Conservation (phyloP, 2,113 vertebrate species). For the Bothrops jararaca region DNA sequence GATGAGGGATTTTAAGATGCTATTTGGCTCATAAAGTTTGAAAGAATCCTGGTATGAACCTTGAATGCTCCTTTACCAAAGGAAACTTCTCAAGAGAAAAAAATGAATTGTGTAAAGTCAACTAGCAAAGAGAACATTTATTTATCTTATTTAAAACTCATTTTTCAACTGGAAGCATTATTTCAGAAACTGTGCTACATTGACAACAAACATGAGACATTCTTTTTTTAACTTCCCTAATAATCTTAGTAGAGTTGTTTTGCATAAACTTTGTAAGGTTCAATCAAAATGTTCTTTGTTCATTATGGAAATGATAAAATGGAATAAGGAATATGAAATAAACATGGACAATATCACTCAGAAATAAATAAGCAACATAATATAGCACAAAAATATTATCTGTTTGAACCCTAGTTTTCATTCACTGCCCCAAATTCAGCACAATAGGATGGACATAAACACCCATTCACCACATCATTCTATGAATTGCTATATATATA, state of each 20-base stretch:
- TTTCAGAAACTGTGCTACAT: neutral
- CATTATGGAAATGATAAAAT: conserved; percentile 10
- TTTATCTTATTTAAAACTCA: neutral
- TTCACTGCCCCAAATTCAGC: neutral
- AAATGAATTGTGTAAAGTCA: neutral
- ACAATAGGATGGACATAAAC: neutral
- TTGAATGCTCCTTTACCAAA: neutral
- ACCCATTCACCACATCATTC: neutral
- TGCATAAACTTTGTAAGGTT: neutral
- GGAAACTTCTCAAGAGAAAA: neutral
- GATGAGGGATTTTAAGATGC: neutral
- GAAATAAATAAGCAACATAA: conserved; percentile 4
- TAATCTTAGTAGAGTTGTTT: neutral
- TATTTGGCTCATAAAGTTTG: neutral
- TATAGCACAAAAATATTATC: neutral
- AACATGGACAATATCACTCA: neutral
- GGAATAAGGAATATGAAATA: conserved; percentile 23
- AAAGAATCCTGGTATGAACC: neutral
- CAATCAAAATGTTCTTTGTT: conserved; percentile 8
- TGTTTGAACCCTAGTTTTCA: neutral
- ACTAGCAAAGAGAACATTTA: neutral
- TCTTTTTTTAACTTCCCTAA: neutral
- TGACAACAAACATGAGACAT: neutral
- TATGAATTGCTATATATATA: neutral
- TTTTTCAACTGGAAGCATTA: neutral